Conservation (phyloP, 2,797 vertebrate genomes). For the Rhabdophis nuchalis region DNA sequence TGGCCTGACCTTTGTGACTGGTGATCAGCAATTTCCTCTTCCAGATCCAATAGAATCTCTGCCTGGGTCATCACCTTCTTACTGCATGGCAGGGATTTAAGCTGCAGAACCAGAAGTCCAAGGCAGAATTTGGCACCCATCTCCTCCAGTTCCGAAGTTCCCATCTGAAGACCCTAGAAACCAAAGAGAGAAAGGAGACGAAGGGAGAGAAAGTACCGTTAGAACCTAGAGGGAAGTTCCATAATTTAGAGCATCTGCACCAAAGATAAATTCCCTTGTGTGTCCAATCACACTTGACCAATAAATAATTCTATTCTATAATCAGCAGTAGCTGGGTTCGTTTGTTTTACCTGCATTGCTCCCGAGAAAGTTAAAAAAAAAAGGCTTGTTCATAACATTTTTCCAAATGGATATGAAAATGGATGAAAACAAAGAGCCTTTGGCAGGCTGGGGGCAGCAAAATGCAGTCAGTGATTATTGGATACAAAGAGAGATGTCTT, state of each 20-base stretch:
- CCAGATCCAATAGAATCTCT: conserved; percentile 67
- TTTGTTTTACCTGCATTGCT: not conserved
- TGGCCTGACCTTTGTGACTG: conserved; percentile 79
- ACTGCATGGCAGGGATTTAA: conserved; percentile 73
- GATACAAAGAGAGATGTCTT: not conserved
- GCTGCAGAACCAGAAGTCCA: conserved; percentile 81
- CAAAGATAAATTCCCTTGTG: too few species aligned
- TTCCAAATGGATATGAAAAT: not conserved
- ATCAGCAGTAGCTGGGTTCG: not conserved
- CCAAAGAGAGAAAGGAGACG: not conserved
- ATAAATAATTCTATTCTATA: too few species aligned
- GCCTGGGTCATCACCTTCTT: conserved; percentile 69
- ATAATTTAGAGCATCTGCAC: too few species aligned
- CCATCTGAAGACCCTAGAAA: conserved; percentile 82
- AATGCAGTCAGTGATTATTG: not conserved
- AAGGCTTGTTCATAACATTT: not conserved
- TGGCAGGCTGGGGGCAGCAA: not conserved
- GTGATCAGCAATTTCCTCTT: conserved; percentile 73
- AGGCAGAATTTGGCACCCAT: conserved; percentile 89
- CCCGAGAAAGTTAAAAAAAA: not conserved
- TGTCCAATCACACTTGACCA: too few species aligned
- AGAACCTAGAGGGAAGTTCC: too few species aligned
- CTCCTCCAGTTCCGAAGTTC: conserved; percentile 85
- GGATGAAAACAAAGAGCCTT: not conserved
- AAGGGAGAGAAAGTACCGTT: too few species aligned